Base-by-base conservation (phyloP, 2,888 invertebrate genomes). In the Sylvicola cinctus region DNA sequence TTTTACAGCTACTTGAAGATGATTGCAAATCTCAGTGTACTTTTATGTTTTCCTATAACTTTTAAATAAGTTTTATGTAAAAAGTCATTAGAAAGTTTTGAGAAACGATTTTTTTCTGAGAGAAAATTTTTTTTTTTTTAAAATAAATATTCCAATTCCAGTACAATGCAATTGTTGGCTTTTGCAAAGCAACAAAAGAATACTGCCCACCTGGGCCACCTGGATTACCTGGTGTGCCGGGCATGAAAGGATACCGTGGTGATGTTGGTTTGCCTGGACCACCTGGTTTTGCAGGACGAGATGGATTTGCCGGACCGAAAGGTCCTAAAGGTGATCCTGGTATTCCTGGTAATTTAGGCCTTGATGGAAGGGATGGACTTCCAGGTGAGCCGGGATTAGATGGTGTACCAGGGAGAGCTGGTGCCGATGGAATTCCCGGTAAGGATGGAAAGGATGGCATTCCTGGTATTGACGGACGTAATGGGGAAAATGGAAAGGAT, bases 331-430 rank as follows among this genome's bases (percentile, higher is more conserved):
- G 80, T 17, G 68, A 72, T 44, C 68, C 74, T 25, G 80, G 80
- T 0, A 70, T 70, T 30, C 65, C 70, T 1, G 80, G 80, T 1
- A 65, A 69, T 28, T 59, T 73, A 1, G 83, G 83, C 0, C 54
- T 87, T 2, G 88, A 90, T 47, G 90, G 88, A 0, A 62, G 84
- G 35, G 85, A 88, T 44, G 88, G 88, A 3, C 73, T 88, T 1
- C 87, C 88, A 0, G 90, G 90, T 0, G 85, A 85, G 46, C 88
- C 88, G 0, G 88, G 90, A 0, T 58, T 88, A 25, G 83, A 84
- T 45, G 90, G 88, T 0, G 70, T 84, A 40, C 79, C 79, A 0
- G 85, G 88, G 2, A 64, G 85, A 35, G 83, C 81, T 39, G 88
- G 90, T 0, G 69, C 77, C 13, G 84, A 85, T 39, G 88, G 87